These are phyloP conservation scores for Dasyurus viverrinus DNA, from an alignment of 2,113 vertebrate species.

Conservation along the genomic window DNA sequence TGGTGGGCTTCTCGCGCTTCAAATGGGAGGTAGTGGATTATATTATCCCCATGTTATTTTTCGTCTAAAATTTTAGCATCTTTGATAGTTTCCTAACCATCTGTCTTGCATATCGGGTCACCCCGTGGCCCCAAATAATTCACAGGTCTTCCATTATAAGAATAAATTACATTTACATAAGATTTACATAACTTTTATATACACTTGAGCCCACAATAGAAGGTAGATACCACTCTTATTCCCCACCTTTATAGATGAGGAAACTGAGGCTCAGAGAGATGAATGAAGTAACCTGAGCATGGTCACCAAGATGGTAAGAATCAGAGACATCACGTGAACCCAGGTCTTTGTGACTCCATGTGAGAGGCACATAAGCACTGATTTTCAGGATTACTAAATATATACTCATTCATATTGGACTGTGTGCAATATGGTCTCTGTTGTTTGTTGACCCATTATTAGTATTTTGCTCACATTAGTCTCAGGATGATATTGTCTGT, in stretches of 20 bases:
- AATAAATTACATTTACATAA: no score
- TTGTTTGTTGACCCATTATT: neutral
- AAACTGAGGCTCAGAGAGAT: neutral
- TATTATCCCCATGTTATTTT: neutral
- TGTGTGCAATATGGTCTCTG: neutral
- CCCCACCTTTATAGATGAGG: neutral
- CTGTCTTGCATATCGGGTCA: no score
- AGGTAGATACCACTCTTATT: neutral
- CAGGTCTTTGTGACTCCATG: neutral
- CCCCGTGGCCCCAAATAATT: no score
- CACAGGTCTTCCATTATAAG: no score
- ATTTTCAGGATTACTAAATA: neutral
- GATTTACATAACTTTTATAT: neutral
- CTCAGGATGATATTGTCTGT: neutral
- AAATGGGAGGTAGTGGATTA: neutral
- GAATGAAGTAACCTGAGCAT: neutral
- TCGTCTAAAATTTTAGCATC: neutral
- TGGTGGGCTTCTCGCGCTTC: neutral
- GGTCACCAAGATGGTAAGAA: neutral
- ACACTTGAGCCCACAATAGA: neutral
- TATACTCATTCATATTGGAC: neutral
- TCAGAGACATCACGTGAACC: neutral
- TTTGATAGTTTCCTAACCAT: neutral
- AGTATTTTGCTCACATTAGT: neutral
- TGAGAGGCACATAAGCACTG: neutral